phyloP scores from a whole-genome alignment of 1,140 invertebrate genomes.

The Saxidomus purpurata region DNA sequence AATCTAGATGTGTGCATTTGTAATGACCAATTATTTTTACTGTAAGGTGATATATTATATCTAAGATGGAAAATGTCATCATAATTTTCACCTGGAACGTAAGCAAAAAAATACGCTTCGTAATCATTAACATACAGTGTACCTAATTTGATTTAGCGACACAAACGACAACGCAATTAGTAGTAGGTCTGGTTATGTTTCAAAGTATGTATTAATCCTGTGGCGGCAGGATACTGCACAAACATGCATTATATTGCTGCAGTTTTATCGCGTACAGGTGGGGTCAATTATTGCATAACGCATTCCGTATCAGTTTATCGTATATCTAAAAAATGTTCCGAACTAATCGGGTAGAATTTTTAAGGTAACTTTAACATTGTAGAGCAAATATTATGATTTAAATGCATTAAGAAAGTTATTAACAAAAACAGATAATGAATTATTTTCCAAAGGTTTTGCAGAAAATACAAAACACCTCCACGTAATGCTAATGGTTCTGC shows the following conservation, averaged over 20 bases:
- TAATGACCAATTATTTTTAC: not conserved
- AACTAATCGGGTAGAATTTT: too few species aligned
- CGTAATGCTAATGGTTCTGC: not conserved
- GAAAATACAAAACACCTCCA: too few species aligned
- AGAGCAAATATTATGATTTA: too few species aligned
- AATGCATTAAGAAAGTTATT: too few species aligned
- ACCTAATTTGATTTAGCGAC: not conserved
- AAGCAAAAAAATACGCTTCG: not conserved
- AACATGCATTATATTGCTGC: not conserved
- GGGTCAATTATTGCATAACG: not conserved
- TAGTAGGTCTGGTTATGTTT: not conserved
- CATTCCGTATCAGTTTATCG: too few species aligned
- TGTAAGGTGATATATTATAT: not conserved
- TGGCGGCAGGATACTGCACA: not conserved
- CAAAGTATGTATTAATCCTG: not conserved
- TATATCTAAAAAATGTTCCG: too few species aligned
- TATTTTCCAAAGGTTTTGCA: too few species aligned
- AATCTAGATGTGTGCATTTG: not conserved
- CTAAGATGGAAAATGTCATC: conserved; percentile 22
- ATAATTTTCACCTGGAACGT: not conserved
- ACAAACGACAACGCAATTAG: too few species aligned
- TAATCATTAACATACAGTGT: not conserved
- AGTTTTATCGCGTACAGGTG: not conserved
- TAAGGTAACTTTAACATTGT: too few species aligned
- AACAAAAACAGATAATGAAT: too few species aligned